Base-by-base conservation (phyloP, 2,797 vertebrate species). In the Enteromius fasciolatus region DNA sequence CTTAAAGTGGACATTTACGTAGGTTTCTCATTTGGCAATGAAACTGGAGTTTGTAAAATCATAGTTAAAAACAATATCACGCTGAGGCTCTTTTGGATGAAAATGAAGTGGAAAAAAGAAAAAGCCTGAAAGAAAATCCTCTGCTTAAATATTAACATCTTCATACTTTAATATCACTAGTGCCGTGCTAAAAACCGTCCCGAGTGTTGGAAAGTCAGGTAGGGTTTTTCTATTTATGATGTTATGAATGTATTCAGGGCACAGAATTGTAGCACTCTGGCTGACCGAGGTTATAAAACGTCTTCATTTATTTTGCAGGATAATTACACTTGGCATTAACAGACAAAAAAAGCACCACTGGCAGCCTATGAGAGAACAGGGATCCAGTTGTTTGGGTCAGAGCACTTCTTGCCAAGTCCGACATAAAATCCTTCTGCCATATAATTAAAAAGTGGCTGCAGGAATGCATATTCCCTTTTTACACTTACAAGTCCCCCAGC, bases 301-400 rank as follows among this genome's bases (percentile, higher is more conserved):
- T 74, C 73, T 76, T 85, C 70, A 76, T 85, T 82, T 75, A 86
- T 87, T 87, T 84, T 39, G 59, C 57, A 79, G 72, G 57, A 72
- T 82, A 87, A 84, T 83, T 76, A 67, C 66, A 18, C 57, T 82
- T 75, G 36, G 64, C 64, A 50, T 83, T 75, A 68, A 75, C 63
- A 4, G 46, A 48, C 59, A 80, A 17, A 80, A 36, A 84, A 68
- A 59, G 50, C 0, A 52, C 77, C 31, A 73, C 28, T 80, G 83
- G 61, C 77, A 25, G 50, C 46, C 44, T 50, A 52, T 17, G 33
- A 66, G 61, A 52, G 69, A 68, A 76, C 78, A 67, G 31, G 33
- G 41, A 80, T 80, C 39, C 73, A 61, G 48, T 57, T 48, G 23
- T 75, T 78, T 39, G 41, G 41, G 78, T 80, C 69, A 68, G 39